These are phyloP conservation scores for Pogonomyrmex californicus DNA, from an alignment of 1,140 invertebrate species.

Conservation along the genomic window DNA sequence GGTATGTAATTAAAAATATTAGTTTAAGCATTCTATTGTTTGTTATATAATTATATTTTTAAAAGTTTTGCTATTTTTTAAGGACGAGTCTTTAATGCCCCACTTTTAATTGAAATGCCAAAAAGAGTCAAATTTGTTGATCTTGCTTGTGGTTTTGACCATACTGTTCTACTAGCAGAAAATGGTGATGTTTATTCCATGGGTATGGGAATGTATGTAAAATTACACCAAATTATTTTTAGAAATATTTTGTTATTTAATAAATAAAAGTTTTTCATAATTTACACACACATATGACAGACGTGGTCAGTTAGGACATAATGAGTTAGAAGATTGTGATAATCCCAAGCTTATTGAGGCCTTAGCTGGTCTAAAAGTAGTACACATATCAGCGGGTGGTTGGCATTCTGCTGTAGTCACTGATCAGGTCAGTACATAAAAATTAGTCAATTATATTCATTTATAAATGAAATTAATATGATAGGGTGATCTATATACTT, in stretches of 20 bases:
- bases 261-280: conserved; percentile 60
- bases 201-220: conserved; percentile 92
- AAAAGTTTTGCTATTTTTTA: conserved; percentile 35
- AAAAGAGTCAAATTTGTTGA: conserved; percentile 88
- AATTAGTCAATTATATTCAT: neutral
- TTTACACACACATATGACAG: conserved; percentile 84
- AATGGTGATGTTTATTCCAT: conserved; percentile 92
- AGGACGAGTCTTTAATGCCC: conserved; percentile 89
- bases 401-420: conserved; percentile 95
- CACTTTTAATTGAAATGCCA: conserved; percentile 88
- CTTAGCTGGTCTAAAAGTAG: conserved; percentile 90
- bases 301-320: conserved; percentile 94
- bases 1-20: conserved; percentile 63
- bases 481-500: conserved; percentile 93
- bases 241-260: neutral
- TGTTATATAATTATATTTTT: conserved; percentile 26
- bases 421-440: conserved; percentile 82
- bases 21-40: neutral
- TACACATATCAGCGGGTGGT: conserved; percentile 91
- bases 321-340: conserved; percentile 89
- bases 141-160: conserved; percentile 93
- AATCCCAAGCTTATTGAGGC: conserved; percentile 90
- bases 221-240: neutral
- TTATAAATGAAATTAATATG: conserved; percentile 26
- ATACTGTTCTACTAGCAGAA: conserved; percentile 91